Conservation (phyloP, 2,888 invertebrate genomes). For the Drosophila lutescens region DNA sequence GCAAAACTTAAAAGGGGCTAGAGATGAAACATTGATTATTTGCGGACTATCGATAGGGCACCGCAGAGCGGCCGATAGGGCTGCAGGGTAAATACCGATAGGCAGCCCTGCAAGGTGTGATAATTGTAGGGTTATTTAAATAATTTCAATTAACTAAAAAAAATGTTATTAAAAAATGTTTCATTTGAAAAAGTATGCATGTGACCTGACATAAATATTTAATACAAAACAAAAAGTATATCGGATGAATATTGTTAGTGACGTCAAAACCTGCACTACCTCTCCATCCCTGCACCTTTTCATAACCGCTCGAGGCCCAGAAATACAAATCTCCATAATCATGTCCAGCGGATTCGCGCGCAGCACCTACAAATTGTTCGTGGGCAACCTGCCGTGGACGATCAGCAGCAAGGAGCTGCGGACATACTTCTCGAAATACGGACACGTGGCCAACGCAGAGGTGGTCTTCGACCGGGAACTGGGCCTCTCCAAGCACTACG, state of each 20-base stretch:
- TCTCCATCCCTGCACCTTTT: neutral
- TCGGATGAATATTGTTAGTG: too few species aligned
- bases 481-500: constrained; percentile 91
- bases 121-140: neutral
- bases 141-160: too few species aligned
- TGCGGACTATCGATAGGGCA: constrained; percentile 13
- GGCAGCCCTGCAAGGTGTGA: neutral
- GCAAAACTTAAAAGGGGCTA: constrained; percentile 34
- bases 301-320: neutral
- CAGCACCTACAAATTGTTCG: constrained; percentile 87
- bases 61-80: neutral
- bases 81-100: neutral
- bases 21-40: constrained; percentile 23
- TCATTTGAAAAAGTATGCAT: too few species aligned
- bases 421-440: constrained; percentile 91
- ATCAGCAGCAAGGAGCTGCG: constrained; percentile 89
- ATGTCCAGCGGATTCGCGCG: constrained; percentile 71
- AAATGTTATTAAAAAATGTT: too few species aligned
- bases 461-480: constrained; percentile 90
- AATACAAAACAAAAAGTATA: too few species aligned
- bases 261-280: neutral
- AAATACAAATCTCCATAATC: constrained; percentile 7
- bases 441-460: constrained; percentile 87
- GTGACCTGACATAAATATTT: too few species aligned
- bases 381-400: constrained; percentile 93